phyloP scores from a whole-genome alignment of 2,888 invertebrate genomes.

The Brenthis ino region DNA sequence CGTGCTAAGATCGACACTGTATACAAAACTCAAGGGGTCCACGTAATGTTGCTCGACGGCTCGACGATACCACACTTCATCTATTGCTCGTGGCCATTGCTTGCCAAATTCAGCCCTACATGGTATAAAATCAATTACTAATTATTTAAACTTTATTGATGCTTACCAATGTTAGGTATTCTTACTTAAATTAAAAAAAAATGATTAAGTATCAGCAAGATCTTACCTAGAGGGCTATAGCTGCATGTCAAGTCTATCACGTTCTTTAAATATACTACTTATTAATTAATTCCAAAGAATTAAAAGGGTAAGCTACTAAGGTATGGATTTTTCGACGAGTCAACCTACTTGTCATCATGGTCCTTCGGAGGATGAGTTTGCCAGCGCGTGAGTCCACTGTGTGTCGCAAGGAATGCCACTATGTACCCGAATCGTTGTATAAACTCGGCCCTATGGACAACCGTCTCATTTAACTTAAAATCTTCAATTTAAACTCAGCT shows the following conservation, averaged over 20 bases:
- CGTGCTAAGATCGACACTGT: slow-evolving; percentile 74
- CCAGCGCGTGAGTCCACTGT: slow-evolving; percentile 95
- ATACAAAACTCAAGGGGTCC: slow-evolving; percentile 90
- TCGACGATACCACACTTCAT: slow-evolving; percentile 94
- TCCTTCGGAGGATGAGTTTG: slow-evolving; percentile 84
- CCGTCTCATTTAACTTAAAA: slow-evolving; percentile 1
- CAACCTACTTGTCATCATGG: slow-evolving; percentile 66
- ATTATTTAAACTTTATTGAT: not conserved
- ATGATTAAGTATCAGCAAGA: not conserved
- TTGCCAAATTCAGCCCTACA: slow-evolving; percentile 87
- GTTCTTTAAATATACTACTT: not conserved
- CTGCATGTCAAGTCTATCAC: too few species aligned
- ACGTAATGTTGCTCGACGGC: slow-evolving; percentile 93
- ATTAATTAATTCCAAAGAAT: not conserved
- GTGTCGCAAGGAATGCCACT: slow-evolving; percentile 93
- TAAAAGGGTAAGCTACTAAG: not conserved
- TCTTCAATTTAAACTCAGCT: too few species aligned
- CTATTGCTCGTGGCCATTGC: slow-evolving; percentile 89
- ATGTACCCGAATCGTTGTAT: slow-evolving; percentile 92
- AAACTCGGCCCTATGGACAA: slow-evolving; percentile 87
- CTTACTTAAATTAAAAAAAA: not conserved
- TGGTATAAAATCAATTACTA: too few species aligned
- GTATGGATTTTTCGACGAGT: not conserved
- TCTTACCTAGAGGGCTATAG: not conserved
- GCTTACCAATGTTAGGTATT: not conserved